Conservation (phyloP, 2,797 vertebrate species). For the Anableps anableps region DNA sequence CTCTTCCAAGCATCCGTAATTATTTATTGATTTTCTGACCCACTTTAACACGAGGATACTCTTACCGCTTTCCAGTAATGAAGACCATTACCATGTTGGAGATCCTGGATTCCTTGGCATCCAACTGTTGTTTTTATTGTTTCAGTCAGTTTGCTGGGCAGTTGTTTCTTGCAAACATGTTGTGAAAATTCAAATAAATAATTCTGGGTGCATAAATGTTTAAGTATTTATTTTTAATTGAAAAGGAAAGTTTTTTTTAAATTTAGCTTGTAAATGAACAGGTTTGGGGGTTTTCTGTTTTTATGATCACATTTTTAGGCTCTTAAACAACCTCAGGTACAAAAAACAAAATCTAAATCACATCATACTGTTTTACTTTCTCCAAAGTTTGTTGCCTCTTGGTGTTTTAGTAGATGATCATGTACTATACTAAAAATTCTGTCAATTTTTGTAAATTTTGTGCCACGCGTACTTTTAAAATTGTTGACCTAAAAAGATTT, state of each 20-base stretch:
- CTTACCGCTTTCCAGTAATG: conserved; percentile 60
- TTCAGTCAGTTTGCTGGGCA: neutral
- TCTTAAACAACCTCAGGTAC: neutral
- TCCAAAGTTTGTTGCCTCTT: neutral
- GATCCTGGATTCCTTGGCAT: conserved; percentile 18
- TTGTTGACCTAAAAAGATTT: neutral
- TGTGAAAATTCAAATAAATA: neutral
- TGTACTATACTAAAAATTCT: neutral
- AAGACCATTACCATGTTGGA: conserved; percentile 27
- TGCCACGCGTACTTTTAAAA: neutral
- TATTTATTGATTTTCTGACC: conserved; percentile 68
- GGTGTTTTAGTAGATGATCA: neutral
- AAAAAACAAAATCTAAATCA: neutral
- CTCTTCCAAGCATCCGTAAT: conserved; percentile 45
- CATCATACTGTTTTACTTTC: neutral
- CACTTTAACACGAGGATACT: conserved; percentile 45
- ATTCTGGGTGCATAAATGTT: neutral
- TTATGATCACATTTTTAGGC: neutral
- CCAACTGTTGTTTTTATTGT: neutral
- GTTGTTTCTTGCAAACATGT: neutral
- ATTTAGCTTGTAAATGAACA: neutral
- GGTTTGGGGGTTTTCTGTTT: neutral
- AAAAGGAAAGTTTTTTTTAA: neutral
- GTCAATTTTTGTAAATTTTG: neutral
- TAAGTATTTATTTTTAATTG: neutral